phyloP scores from a whole-genome alignment of 2,888 invertebrate species.

The Caenorhabditis japonica region DNA sequence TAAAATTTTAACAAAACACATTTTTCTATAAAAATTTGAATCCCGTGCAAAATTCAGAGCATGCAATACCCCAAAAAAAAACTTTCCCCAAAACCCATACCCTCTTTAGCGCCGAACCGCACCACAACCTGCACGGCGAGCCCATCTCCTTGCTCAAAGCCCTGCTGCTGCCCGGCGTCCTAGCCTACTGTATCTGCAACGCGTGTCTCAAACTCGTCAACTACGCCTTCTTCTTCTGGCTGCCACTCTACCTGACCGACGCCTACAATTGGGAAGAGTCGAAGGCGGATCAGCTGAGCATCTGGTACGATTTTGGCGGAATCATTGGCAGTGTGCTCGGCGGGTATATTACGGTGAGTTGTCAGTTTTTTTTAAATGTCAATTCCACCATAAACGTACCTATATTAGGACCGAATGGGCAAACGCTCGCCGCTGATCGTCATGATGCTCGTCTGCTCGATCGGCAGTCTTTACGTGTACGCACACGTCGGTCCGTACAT shows the following conservation, averaged over 20 bases:
- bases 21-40: too few relatives aligned
- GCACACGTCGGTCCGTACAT: constrained; percentile 64
- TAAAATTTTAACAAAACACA: too few relatives aligned
- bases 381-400: too few relatives aligned
- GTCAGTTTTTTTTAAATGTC: not conserved
- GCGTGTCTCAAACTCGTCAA: constrained; percentile 80
- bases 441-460: constrained; percentile 71
- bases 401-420: constrained; percentile 73
- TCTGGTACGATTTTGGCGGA: constrained; percentile 80
- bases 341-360: constrained; percentile 72
- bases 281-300: constrained; percentile 79
- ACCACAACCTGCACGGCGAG: constrained; percentile 55
- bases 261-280: constrained; percentile 67
- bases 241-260: constrained; percentile 79
- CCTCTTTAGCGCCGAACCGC: constrained; percentile 29
- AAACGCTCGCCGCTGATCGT: constrained; percentile 73
- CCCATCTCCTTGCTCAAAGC: constrained; percentile 71
- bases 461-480: constrained; percentile 71
- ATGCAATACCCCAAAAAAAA: too few relatives aligned
- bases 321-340: constrained; percentile 78
- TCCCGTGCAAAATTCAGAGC: too few relatives aligned
- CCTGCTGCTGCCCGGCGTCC: constrained; percentile 73
- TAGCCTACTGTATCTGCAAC: constrained; percentile 79
- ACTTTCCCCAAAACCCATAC: not conserved
- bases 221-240: constrained; percentile 81